Evolutionary conservation across 2,113 vertebrate genomes (phyloP).

Genomic region (Elephantulus edwardii): DNA sequence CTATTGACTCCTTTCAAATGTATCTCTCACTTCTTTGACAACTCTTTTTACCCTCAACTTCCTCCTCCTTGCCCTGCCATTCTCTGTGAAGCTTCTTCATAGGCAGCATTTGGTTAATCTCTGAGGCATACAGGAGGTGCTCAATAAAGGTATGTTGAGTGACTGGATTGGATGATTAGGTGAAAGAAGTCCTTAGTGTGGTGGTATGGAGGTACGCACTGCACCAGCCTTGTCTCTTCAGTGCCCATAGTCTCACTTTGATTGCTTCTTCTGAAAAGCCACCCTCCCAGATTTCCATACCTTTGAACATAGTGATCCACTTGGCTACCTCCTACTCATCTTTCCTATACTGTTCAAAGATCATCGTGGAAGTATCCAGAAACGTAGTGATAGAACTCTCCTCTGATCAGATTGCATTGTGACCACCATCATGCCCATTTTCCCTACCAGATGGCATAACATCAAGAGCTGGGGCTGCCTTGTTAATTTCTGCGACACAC

Average conservation of each 20-base stretch:
- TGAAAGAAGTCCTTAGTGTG: not conserved
- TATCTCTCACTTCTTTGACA: not conserved
- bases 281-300: not conserved
- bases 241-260: fast-evolving
- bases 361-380: not conserved
- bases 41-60: not conserved
- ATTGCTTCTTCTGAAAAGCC: not conserved
- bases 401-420: not conserved
- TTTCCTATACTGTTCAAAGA: not conserved
- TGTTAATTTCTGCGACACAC: not conserved
- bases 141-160: not conserved
- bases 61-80: not conserved
- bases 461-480: not conserved
- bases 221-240: not conserved
- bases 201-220: not conserved
- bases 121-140: not conserved
- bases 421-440: not conserved
- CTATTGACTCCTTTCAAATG: not conserved
- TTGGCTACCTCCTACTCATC: not conserved
- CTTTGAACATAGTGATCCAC: not conserved
- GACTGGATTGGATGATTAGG: not conserved
- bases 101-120: not conserved
- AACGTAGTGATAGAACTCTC: not conserved
- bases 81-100: not conserved
- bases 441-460: not conserved